phyloP scores from a whole-genome alignment of 2,888 invertebrate genomes.

The Mythimna vitellina region DNA sequence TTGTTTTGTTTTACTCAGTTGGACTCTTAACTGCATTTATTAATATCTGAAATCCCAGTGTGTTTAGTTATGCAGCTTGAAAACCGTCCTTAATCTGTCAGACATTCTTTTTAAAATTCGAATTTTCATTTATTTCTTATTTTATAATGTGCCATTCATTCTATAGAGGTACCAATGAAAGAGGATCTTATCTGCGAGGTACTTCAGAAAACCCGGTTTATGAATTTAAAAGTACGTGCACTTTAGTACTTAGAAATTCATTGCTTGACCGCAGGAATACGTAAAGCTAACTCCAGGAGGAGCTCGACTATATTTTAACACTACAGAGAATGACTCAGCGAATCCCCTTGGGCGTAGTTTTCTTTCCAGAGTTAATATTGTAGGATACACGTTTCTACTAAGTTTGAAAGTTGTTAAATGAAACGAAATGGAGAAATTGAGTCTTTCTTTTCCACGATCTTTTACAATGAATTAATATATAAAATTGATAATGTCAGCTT shows the following conservation, averaged over 20 bases:
- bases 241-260: conserved; percentile 28
- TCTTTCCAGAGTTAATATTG: conserved; percentile 17
- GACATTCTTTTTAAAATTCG: too few species aligned
- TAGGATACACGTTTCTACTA: background rate
- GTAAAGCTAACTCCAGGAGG: conserved; percentile 5
- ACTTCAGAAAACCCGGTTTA: conserved; percentile 5
- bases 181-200: too few species aligned
- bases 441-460: background rate
- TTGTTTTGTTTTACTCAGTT: too few species aligned
- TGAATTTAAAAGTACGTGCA: conserved; percentile 14
- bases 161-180: too few species aligned
- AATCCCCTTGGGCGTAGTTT: conserved; percentile 6
- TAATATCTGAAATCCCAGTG: too few species aligned
- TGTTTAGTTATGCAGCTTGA: too few species aligned
- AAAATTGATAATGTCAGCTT: background rate
- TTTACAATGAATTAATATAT: background rate
- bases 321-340: conserved; percentile 25
- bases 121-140: too few species aligned
- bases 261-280: conserved; percentile 17
- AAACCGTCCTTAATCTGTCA: too few species aligned
- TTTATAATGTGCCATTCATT: too few species aligned
- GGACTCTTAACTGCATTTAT: too few species aligned
- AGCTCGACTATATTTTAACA: conserved; percentile 24
- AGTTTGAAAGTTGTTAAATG: background rate
- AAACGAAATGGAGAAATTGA: background rate